Conservation (phyloP, 2,113 vertebrate genomes). For the Corapipo altera region DNA sequence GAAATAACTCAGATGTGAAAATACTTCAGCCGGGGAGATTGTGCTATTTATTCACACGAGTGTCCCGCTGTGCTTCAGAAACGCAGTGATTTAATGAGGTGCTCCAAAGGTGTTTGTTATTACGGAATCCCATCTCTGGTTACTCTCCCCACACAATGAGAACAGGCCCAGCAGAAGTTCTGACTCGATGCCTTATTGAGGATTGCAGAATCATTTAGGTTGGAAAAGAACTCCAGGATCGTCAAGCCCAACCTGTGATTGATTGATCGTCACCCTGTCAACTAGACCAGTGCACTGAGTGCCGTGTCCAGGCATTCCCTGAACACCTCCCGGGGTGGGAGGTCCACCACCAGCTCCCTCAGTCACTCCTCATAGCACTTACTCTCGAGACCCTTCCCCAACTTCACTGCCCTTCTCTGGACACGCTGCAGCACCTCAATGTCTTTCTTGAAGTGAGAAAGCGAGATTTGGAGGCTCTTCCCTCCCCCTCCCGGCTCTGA, state of each 20-base stretch:
- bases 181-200: background rate
- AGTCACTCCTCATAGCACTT: background rate
- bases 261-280: background rate
- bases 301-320: background rate
- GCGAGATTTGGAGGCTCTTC: conserved; percentile 52
- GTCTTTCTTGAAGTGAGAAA: background rate
- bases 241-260: rapidly evolving
- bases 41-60: conserved; percentile 77
- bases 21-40: conserved; percentile 74
- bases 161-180: conserved; percentile 38
- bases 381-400: background rate
- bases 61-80: conserved; percentile 77
- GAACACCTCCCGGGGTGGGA: no score
- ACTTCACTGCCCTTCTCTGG: background rate
- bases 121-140: conserved; percentile 60
- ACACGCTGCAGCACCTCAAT: background rate
- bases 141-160: background rate
- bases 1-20: conserved; percentile 75
- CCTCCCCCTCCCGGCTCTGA: background rate
- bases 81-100: conserved; percentile 76
- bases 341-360: background rate
- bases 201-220: background rate
- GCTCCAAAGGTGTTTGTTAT: conserved; percentile 74
- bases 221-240: background rate
- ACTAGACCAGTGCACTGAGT: background rate